phyloP scores from a whole-genome alignment of 2,888 invertebrate species.

The Coremacera marginata region DNA sequence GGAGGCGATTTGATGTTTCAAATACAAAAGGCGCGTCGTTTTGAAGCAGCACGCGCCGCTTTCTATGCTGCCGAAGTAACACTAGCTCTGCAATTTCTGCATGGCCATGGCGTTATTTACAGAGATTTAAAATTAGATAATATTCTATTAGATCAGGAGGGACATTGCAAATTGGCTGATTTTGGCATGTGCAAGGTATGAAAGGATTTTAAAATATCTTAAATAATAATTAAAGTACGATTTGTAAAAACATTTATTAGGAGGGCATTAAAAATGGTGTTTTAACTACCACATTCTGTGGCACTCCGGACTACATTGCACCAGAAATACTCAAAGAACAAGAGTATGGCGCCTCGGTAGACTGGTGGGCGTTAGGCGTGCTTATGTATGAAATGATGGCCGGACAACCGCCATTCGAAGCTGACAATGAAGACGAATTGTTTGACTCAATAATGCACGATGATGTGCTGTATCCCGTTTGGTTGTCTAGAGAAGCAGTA shows the following conservation, averaged over 20 bases:
- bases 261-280: slow-evolving; percentile 77
- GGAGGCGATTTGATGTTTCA: slow-evolving; percentile 99
- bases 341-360: slow-evolving; percentile 90
- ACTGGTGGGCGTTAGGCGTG: slow-evolving; percentile 98
- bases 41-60: slow-evolving; percentile 93
- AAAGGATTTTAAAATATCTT: not conserved
- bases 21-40: slow-evolving; percentile 97
- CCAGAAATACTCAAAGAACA: slow-evolving; percentile 97
- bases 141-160: slow-evolving; percentile 95
- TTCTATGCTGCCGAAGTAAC: slow-evolving; percentile 99
- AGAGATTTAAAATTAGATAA: slow-evolving; percentile 99
- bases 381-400: slow-evolving; percentile 99
- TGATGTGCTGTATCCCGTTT: slow-evolving; percentile 98
- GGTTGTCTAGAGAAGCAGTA: slow-evolving; percentile 92
- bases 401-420: slow-evolving; percentile 99
- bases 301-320: slow-evolving; percentile 99
- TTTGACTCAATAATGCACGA: slow-evolving; percentile 99
- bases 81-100: slow-evolving; percentile 96
- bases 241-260: slow-evolving; percentile 45
- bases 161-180: slow-evolving; percentile 93
- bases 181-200: slow-evolving; percentile 99
- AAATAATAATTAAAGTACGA: not conserved
- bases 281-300: slow-evolving; percentile 97
- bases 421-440: slow-evolving; percentile 99
- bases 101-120: slow-evolving; percentile 97